Base-by-base conservation (phyloP, 2,888 invertebrate genomes). In the Caenorhabditis angaria region DNA sequence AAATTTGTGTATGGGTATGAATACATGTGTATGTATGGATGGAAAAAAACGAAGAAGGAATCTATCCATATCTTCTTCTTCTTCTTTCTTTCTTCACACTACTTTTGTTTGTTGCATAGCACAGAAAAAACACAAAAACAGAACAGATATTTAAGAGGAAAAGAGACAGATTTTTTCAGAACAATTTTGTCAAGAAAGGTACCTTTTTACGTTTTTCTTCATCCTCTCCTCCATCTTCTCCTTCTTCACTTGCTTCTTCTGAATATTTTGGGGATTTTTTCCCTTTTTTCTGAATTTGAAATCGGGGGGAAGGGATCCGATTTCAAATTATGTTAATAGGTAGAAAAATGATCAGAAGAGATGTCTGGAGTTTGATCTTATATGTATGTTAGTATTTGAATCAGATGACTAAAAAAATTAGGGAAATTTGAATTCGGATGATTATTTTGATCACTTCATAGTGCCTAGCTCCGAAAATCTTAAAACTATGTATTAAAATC, bases 61-160 rank as follows among this genome's bases (percentile, higher is more conserved):
- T 24, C 8, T 18, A 29, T 27, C 29, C 60, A 50, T 61, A 54
- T 28, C 58, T 47, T 22, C 60, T 32, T 18, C 47, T 24, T 67
- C 61, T 4, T 51, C 57, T 28, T 62, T 54, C 41, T 53, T 58
- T 67, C 27, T 67, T 58, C 29, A 58, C 48, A 24, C 41, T 41
- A 41, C 10, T 41, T 32, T 32, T 41, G 10, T 41, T 41, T n/a
- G n/a, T n/a, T n/a, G n/a, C n/a, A n/a, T n/a, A n/a, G n/a, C n/a
- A n/a, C n/a, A n/a, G n/a, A n/a, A n/a, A n/a, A n/a, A n/a, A n/a
- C n/a, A n/a, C n/a, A n/a, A n/a, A n/a, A n/a, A n/a, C 41, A 41
- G 41, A 5, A 6, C 6, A 41, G 18, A 41, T 18, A 5, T 18
- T 3, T 3, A 41, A 14, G 3, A 10, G 8, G 14, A 41, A 14